Evolutionary conservation across 1,140 invertebrate species (phyloP).

Genomic region (Cydia pomonella): DNA sequence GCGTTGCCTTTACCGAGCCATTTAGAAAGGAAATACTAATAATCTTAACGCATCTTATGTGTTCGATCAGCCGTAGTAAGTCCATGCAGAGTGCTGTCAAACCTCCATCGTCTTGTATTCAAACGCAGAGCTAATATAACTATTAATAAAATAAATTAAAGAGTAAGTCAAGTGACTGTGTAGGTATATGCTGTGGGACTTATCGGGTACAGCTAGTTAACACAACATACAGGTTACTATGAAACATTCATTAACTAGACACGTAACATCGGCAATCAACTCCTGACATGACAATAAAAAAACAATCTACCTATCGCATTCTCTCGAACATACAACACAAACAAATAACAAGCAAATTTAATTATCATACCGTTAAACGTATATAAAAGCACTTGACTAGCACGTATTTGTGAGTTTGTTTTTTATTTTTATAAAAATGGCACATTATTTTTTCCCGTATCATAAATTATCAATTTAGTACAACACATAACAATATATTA

Average conservation of each 20-base stretch:
- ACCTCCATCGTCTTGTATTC: constrained; percentile 15
- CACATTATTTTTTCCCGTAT: constrained; percentile 62
- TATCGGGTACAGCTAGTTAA: constrained; percentile 20
- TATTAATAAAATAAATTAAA: constrained; percentile 17
- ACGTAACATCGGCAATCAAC: constrained; percentile 26
- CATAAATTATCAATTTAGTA: constrained; percentile 61
- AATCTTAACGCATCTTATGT: constrained; percentile 4
- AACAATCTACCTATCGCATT: constrained; percentile 54
- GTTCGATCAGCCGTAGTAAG: background rate
- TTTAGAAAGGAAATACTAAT: constrained; percentile 23
- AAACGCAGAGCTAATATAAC: constrained; percentile 24
- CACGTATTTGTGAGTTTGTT: constrained; percentile 58
- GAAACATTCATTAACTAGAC: constrained; percentile 31
- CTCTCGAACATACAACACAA: constrained; percentile 49
- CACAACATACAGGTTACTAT: constrained; percentile 17
- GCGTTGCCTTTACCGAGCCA: background rate
- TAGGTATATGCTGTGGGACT: constrained; percentile 16
- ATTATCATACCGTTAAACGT: constrained; percentile 65
- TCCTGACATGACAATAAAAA: constrained; percentile 34
- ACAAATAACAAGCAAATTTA: constrained; percentile 77
- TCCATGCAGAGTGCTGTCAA: constrained; percentile 11
- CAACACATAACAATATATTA: constrained; percentile 60
- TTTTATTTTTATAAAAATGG: constrained; percentile 64
- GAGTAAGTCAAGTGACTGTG: constrained; percentile 20
- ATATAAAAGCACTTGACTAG: constrained; percentile 75